These are phyloP conservation scores for Xylota sylvarum DNA, from an alignment of 2,888 invertebrate genomes.

Conservation along the genomic window DNA sequence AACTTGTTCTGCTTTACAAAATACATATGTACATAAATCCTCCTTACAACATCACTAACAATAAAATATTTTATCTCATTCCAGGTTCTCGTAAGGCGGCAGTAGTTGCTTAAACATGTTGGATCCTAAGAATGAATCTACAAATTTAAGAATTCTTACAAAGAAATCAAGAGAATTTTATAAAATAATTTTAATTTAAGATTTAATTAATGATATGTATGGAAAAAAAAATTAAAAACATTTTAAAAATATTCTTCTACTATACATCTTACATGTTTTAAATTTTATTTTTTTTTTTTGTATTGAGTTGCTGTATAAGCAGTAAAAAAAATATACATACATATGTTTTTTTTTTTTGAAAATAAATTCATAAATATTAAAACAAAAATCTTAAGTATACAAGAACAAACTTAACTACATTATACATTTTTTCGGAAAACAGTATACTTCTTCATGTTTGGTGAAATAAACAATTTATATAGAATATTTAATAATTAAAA, in stretches of 20 bases:
- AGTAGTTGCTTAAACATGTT: conserved; percentile 58
- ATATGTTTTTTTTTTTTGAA: not conserved
- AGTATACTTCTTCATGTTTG: conserved; percentile 54
- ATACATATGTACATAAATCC: too few species aligned
- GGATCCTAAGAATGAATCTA: conserved; percentile 30
- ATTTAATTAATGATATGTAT: conserved; percentile 33
- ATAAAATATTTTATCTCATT: conserved; percentile 3
- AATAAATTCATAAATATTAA: conserved; percentile 5
- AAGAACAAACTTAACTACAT: conserved; percentile 19
- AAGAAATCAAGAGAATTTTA: conserved; percentile 49
- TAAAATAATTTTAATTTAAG: conserved; percentile 58
- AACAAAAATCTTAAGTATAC: not conserved
- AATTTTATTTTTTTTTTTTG: conserved; percentile 26
- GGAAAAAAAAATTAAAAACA: not conserved
- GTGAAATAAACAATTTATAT: conserved; percentile 44
- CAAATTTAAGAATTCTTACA: conserved; percentile 47
- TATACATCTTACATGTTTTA: conserved; percentile 13
- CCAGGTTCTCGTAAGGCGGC: conserved; percentile 69
- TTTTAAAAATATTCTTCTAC: conserved; percentile 33
- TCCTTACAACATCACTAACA: not conserved
- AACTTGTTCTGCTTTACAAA: too few species aligned
- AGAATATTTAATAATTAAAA: conserved; percentile 11
- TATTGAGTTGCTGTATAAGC: conserved; percentile 25
- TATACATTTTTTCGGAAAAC: conserved; percentile 27
- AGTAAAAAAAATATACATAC: not conserved